These are phyloP conservation scores for Drosophila lacteicornis DNA, from an alignment of 1,140 invertebrate species.

Conservation along the genomic window DNA sequence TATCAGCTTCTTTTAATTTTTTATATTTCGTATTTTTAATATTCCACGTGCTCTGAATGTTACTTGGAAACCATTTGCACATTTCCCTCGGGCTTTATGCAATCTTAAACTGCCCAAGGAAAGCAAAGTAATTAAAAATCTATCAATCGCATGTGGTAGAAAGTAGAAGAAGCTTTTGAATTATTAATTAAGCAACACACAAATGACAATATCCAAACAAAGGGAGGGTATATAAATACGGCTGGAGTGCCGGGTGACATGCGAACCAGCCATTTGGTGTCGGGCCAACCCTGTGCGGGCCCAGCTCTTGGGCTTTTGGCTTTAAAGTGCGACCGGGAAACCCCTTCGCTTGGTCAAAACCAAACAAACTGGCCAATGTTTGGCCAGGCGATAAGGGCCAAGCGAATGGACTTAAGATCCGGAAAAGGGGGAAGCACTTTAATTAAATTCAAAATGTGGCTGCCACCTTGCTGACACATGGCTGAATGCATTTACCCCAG, in stretches of 20 bases:
- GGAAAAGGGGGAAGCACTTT: constrained; percentile 40
- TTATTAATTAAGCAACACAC: constrained; percentile 39
- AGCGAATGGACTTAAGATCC: constrained; percentile 31
- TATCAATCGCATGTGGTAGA: constrained; percentile 24
- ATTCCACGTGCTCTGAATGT: background rate
- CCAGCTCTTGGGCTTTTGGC: constrained; percentile 26
- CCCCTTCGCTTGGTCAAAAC: constrained; percentile 48
- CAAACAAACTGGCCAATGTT: constrained; percentile 55
- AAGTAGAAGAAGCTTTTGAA: constrained; percentile 16
- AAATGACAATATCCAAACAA: constrained; percentile 28
- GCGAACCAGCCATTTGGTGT: constrained; percentile 68
- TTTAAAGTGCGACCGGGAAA: constrained; percentile 61
- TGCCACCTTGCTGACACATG: constrained; percentile 46
- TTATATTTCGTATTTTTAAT: background rate
- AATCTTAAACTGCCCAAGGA: background rate
- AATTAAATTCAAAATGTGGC: constrained; percentile 72
- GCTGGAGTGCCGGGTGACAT: constrained; percentile 57
- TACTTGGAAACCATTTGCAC: background rate
- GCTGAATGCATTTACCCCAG: constrained; percentile 17
- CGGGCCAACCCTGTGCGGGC: constrained; percentile 28
- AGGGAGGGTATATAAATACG: constrained; percentile 47
- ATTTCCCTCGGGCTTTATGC: background rate
- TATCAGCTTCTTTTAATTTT: background rate
- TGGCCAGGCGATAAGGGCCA: constrained; percentile 52
- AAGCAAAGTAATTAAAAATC: constrained; percentile 19